Evolutionary conservation across 2,888 invertebrate genomes (phyloP), one percentile per base, ranked within the genome.

Genomic region (Drosophila bunnanda): DNA sequence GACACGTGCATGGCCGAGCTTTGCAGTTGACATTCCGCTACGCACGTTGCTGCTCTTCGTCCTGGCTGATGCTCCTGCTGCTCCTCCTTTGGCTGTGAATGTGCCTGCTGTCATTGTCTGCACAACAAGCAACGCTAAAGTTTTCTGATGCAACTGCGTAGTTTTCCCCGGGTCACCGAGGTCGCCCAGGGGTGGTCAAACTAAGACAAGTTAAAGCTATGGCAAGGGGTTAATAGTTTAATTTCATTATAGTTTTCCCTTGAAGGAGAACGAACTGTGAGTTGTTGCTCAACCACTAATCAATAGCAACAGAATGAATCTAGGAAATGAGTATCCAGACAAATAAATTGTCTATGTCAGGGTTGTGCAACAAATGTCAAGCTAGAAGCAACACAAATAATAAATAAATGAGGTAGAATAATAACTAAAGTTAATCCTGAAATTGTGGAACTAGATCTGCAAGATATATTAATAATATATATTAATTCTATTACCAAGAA

Each of bases 111-210:
- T 20, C 39, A 55, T 72, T 78, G 60, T 52, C 71, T 32, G 53
- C 39, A 41, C 71, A 61, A 75, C 81, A 77, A 71, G 72, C 65
- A 75, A 74, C 73, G 59, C 71, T 65, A 58, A 70, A 80, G 64
- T 59, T 78, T 65, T 61, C 43, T 58, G 68, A 66, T 56, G 57
- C 56, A 57, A 48, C 46, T 54, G 52, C 48, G 60, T 55, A 59
- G 41, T 43, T 50, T 25, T 32, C 22, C 22, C 34, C 39, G 59
- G 48, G 38, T 55, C 20, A 48, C 41, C 9, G 38, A 38, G 55
- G 34, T 30, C 32, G 30, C 32, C 36, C 43, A 13, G 32, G 59
- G 57, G 10, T 10, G 50, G 32, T 15, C 32, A 9, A 20, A 20
- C 15, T 8, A 22, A 39, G 57, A 30, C 30, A 22, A 41, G 30